A percentile compares a stretch with the other conserved stretches of the same genome.
phyloP scores from a whole-genome alignment of 2,113 vertebrate species.

The Galemys pyrenaicus region DNA sequence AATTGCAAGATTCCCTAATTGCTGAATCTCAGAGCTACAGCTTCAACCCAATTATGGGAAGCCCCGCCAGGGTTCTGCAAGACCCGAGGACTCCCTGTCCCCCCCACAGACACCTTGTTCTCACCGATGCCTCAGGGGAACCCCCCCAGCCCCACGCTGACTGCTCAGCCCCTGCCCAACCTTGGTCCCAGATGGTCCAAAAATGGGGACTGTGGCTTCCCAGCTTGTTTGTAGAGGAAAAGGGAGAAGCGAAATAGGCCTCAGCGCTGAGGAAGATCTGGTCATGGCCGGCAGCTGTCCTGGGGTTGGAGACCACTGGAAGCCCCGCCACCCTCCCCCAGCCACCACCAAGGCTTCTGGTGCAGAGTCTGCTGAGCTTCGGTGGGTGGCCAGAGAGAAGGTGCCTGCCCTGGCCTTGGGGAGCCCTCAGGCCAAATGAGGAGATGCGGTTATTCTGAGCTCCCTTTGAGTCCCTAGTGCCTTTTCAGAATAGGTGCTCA shows the following conservation, averaged over 20 bases:
- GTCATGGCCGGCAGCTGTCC: not conserved
- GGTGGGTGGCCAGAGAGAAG: not conserved
- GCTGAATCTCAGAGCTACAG: not conserved
- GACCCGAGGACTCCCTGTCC: not conserved
- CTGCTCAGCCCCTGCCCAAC: not conserved
- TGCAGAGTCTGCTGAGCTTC: too few species aligned
- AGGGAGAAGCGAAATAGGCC: not conserved
- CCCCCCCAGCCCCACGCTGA: not conserved
- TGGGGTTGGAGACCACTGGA: too few species aligned
- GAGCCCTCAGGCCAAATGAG: not conserved
- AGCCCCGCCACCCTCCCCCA: not conserved
- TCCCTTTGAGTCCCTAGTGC: not conserved
- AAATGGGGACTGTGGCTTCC: not conserved
- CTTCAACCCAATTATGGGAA: not conserved
- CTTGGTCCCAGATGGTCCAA: not conserved
- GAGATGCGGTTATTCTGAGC: not conserved
- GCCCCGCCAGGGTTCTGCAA: not conserved
- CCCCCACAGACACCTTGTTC: not conserved
- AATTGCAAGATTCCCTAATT: constrained; percentile 41
- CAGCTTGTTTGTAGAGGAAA: not conserved
- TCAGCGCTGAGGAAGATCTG: not conserved
- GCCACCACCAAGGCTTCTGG: not conserved
- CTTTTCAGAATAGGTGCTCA: not conserved
- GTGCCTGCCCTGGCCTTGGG: not conserved
- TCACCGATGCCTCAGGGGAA: not conserved